Evolutionary conservation across 2,113 vertebrate species (phyloP), one percentile per base, ranked within the genome.

Genomic region (Syrrhaptes paradoxus): DNA sequence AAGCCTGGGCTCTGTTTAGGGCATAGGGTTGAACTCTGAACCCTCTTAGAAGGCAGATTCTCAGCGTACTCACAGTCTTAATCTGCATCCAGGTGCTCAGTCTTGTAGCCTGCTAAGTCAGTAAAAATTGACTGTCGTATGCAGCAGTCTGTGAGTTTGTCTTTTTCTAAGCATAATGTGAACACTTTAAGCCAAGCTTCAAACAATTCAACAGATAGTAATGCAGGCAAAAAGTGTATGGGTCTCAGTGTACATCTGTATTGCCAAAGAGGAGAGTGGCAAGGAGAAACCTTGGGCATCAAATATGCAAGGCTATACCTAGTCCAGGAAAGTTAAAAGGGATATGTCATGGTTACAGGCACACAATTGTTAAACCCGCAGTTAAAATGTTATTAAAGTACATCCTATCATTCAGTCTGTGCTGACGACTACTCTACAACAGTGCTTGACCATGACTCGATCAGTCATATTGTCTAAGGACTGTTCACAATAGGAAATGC

Each of bases 381-480:
- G 10, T 46, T 78, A 51, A 84, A 66, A 7, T 15, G 8, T 59
- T 63, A 62, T 31, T 9, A 46, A 87, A 77, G 6, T 32, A 48
- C 4, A 67, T 48, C 9, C 4, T 9, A 28, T 46, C 4, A n/a
- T 57, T 71, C 48, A 65, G 25, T 61, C 13, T 57, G 34, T 79
- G 55, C 17, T 51, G 73, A 11, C 7, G 17, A 62, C 12, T 5
- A 10, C 45, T 65, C 17, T 61, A 21, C 59, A 75, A 19, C 14
- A 61, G 10, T 15, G 15, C 7, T 46, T 68, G 28, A 85, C 11
- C 5, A 11, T 0, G 0, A 13, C 81, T 85, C 52, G 7, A 8
- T 79, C 10, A 36, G 59, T 85, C 36, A 25, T 3, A 8, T 7
- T 7, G 25, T 7, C 28, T 80, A 32, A 80, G 19, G 11, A 8